Conservation (phyloP, 2,113 vertebrate species). For the Smithornis capensis region DNA sequence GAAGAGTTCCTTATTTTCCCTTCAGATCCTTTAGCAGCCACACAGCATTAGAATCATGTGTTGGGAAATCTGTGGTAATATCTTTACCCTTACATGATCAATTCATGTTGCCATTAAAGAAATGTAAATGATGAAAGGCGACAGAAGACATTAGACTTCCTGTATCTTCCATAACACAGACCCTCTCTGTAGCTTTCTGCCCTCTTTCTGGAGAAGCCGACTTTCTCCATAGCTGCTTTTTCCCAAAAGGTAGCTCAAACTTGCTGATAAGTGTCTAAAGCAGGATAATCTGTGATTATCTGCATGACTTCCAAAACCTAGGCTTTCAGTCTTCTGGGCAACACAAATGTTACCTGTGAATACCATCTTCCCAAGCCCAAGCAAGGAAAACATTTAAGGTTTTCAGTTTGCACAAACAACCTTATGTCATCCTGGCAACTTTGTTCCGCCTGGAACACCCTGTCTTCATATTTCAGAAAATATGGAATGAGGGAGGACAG, state of each 20-base stretch:
- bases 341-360: neutral
- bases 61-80: neutral
- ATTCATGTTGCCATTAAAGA: neutral
- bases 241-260: neutral
- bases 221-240: neutral
- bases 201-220: neutral
- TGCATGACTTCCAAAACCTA: neutral
- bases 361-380: neutral
- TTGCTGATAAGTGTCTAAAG: neutral
- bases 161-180: neutral
- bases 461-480: conserved; percentile 48
- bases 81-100: neutral
- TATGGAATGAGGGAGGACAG: conserved; percentile 23
- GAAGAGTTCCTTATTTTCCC: neutral
- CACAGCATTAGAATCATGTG: neutral
- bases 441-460: neutral
- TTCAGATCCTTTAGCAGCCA: neutral
- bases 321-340: neutral
- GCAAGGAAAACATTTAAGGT: neutral
- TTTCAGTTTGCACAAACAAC: neutral
- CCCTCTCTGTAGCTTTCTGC: neutral
- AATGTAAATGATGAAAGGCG: neutral
- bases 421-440: neutral
- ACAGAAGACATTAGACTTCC: neutral
- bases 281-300: neutral